phyloP scores from a whole-genome alignment of 2,888 invertebrate species.

The Andrena flavipes region DNA sequence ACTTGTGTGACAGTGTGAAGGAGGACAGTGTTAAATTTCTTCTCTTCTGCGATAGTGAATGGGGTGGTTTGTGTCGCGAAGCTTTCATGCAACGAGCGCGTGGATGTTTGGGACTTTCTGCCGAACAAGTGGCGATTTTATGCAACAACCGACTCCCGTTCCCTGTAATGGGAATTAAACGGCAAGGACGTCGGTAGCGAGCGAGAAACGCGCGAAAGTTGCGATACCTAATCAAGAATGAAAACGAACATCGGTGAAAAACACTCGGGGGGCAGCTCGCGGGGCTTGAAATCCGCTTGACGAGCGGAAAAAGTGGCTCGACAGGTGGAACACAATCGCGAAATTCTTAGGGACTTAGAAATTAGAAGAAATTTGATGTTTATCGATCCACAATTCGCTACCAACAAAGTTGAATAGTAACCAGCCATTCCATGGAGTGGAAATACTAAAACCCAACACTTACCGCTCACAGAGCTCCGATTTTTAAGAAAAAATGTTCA shows the following conservation, averaged over 20 bases:
- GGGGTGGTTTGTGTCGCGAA: background rate
- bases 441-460: too few relatives aligned
- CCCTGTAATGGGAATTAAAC: conserved; percentile 35
- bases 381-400: too few relatives aligned
- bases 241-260: background rate
- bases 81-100: background rate
- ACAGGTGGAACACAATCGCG: conserved; percentile 7
- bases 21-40: too few relatives aligned
- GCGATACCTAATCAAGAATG: conserved; percentile 40
- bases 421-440: too few relatives aligned
- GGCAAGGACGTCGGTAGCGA: conserved; percentile 25
- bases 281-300: background rate
- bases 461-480: too few relatives aligned
- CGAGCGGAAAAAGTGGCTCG: background rate
- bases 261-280: background rate
- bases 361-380: too few relatives aligned
- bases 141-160: conserved; percentile 19
- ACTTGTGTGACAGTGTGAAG: too few relatives aligned
- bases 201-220: conserved; percentile 49
- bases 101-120: background rate
- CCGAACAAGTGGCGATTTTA: background rate
- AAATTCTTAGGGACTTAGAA: background rate
- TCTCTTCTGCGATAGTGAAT: background rate
- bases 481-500: too few relatives aligned
- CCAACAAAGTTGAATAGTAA: too few relatives aligned